Base-by-base conservation (phyloP, 2,888 invertebrate genomes). In the Steinernema hermaphroditum region DNA sequence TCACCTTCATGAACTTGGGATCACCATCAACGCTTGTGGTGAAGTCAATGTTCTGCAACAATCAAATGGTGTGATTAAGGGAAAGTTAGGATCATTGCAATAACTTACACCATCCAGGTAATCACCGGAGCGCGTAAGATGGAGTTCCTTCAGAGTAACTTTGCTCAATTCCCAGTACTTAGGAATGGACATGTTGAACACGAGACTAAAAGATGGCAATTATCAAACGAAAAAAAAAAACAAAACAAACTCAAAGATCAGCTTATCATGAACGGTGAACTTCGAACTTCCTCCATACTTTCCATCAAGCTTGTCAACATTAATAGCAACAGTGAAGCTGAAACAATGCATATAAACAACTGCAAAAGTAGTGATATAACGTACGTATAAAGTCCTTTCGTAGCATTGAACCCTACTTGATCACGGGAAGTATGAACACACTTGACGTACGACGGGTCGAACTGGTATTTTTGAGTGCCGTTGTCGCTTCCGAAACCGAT, bases 131-230 rank as follows among this genome's bases (percentile, higher is more conserved):
- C 34, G 0, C 27, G 29, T 32, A 41, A 37, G 12, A 37, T 32
- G 24, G 14, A 49, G 14, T 0, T 12, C n/a, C 46, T 72, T n/a
- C 16, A 77, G 57, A 29, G 69, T 72, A 12, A 78, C 77, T 37
- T 70, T 71, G 1, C 34, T 41, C 32, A 81, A 73, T 2, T 19
- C 24, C 81, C 80, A 80, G 44, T 79, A 80, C 44, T 78, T 77
- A 27, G 71, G 22, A 9, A 54, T n/a, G 22, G 78, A 75, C 54
- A 76, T 76, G 41, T 72, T 77, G 72, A 81, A 72, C 29, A 68
- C 73, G 54, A 80, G 62, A 14, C 78, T 77, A 50, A 50, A 76
- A 19, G 19, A 43, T 9, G 6, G 19, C 1, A n/a, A 12, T n/a
- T 22, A n/a, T 68, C 19, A 8, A 29, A n/a, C 32, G 9, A n/a